These are phyloP conservation scores for Lamprotornis superbus DNA, from an alignment of 2,113 vertebrate species.

Conservation along the genomic window DNA sequence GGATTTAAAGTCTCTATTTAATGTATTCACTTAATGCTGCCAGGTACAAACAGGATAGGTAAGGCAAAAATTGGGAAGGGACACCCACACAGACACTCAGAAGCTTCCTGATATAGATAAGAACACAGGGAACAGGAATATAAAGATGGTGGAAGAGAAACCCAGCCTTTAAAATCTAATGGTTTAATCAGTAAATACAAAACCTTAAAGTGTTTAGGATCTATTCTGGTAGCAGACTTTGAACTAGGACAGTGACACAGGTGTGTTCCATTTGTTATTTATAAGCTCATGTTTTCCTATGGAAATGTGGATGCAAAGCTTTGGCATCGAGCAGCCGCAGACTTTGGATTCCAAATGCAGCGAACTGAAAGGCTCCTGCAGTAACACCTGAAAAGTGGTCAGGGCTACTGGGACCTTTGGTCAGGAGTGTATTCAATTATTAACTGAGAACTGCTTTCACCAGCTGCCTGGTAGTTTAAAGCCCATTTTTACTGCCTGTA, in stretches of 20 bases:
- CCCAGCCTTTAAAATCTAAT: neutral
- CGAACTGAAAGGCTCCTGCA: neutral
- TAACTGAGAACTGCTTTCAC: neutral
- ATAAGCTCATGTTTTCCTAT: neutral
- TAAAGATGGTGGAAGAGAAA: neutral
- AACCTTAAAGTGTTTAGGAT: neutral
- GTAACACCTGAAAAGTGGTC: neutral
- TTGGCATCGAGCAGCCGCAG: accelerated
- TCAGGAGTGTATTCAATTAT: neutral
- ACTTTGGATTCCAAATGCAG: neutral
- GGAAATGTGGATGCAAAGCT: neutral
- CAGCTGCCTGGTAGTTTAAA: neutral
- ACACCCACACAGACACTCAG: neutral
- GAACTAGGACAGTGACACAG: neutral
- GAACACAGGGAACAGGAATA: neutral
- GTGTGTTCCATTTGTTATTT: neutral
- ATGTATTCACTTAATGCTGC: neutral
- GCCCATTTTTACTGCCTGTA: neutral
- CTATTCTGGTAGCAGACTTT: neutral
- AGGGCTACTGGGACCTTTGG: neutral
- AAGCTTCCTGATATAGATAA: neutral
- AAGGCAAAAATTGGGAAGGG: neutral
- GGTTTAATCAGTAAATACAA: neutral
- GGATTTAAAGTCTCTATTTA: neutral
- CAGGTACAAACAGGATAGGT: neutral